Evolutionary conservation across 2,888 invertebrate species (phyloP), one percentile per base, ranked within the genome.

Genomic region (Dysmachus trigonus): DNA sequence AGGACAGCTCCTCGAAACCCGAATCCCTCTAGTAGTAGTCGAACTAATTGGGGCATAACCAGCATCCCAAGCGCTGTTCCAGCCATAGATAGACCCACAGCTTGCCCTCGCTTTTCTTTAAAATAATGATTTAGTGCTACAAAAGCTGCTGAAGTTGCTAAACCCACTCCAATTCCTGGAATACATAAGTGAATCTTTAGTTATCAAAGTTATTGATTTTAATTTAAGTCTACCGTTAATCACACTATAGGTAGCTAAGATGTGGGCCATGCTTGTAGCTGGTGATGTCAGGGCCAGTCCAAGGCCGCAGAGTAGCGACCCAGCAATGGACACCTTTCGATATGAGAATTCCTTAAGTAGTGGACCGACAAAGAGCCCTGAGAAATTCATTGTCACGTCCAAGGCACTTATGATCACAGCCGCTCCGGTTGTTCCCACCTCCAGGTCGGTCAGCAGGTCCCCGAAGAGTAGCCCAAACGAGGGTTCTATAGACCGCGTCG

Each of bases 381-480:
- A 96, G 92, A 96, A 96, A 90, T 96, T 96, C 91, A 96, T 95
- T 89, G 95, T 95, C 5, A 95, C 95, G 91, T 96, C 96, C 89
- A 96, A 92, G 33, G 95, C 94, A 91, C 96, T 95, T 92, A 95
- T 95, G 89, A 96, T 96, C 85, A 96, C 92, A 4, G 96, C 95
- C 0, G 96, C 95, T 72, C 96, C 95, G 0, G 96, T 96, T 1
- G 96, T 96, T 88, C 94, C 94, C 77, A 96, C 95, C n/a, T 94
- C 93, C 41, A 96, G 93, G 86, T 95, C 94, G 86, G 93, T 93
- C 85, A 96, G 92, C 51, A 95, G 92, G 91, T 96, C 96, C 89
- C 95, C 95, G 90, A 96, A 96, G n/a, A 96, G 93, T 83, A 96
- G 93, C 74, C 96, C 96, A 90, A 96, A 96, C 1, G 96, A 96